phyloP scores from a whole-genome alignment of 2,888 invertebrate genomes.

The Agelastica alni region DNA sequence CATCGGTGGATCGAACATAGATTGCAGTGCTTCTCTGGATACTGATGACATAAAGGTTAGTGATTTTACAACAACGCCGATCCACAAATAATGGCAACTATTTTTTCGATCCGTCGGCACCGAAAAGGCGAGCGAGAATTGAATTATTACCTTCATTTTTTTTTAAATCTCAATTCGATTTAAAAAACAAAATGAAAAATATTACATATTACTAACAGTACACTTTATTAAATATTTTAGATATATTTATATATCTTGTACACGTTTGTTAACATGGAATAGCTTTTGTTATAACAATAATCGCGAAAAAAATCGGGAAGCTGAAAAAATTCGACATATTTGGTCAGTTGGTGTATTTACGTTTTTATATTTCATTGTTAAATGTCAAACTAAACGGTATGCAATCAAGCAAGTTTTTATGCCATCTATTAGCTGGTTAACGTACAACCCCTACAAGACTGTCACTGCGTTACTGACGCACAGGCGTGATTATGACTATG shows the following conservation, averaged over 20 bases:
- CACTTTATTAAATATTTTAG: conserved; percentile 54
- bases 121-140: too few relatives aligned
- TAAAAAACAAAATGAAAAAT: too few relatives aligned
- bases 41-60: conserved; percentile 71
- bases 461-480: too few relatives aligned
- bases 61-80: too few relatives aligned
- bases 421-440: too few relatives aligned
- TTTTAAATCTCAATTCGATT: too few relatives aligned
- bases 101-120: too few relatives aligned
- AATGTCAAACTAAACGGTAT: background rate
- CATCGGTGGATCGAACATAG: conserved; percentile 79
- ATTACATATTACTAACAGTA: conserved; percentile 53
- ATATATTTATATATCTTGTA: conserved; percentile 51
- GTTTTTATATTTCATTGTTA: background rate
- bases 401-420: background rate
- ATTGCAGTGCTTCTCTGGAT: conserved; percentile 68
- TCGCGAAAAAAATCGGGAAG: conserved; percentile 49
- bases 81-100: too few relatives aligned
- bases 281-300: conserved; percentile 43
- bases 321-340: conserved; percentile 44
- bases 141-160: too few relatives aligned
- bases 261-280: conserved; percentile 48
- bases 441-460: too few relatives aligned
- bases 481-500: too few relatives aligned
- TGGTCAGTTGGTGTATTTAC: conserved; percentile 27